A percentile compares a stretch with the other conserved stretches of the same genome.
Conservation (phyloP, 2,888 invertebrate genomes). For the Nemotelus nigrinus region DNA sequence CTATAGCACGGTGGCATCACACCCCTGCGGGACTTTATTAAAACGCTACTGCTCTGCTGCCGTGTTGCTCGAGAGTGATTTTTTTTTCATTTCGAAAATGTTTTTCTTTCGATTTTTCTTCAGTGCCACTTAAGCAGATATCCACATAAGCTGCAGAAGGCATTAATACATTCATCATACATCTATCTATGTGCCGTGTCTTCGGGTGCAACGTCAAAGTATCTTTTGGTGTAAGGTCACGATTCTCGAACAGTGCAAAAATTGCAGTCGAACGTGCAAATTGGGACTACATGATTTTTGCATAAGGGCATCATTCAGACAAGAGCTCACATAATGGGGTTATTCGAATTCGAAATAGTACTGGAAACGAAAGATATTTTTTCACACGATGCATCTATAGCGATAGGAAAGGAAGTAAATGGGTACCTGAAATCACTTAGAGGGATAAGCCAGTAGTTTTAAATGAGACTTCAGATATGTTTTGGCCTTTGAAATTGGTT, state of each 20-base stretch:
- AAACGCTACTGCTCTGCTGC: slow-evolving; percentile 23
- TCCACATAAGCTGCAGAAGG: slow-evolving; percentile 21
- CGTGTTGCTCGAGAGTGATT: not conserved
- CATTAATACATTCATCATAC: slow-evolving; percentile 35
- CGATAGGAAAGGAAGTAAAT: no score
- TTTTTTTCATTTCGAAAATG: slow-evolving; percentile 9
- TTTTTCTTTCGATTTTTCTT: slow-evolving; percentile 37
- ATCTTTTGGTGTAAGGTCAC: slow-evolving; percentile 44
- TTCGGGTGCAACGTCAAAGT: slow-evolving; percentile 14
- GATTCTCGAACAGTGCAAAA: slow-evolving; percentile 34
- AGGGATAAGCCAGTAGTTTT: no score
- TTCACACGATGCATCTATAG: not conserved
- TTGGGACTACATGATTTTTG: slow-evolving; percentile 39
- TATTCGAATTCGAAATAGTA: slow-evolving; percentile 2
- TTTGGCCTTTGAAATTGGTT: no score
- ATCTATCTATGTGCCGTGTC: not conserved
- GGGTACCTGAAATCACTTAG: no score
- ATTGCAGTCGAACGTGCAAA: slow-evolving; percentile 44
- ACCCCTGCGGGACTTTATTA: slow-evolving; percentile 38
- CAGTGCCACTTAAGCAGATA: slow-evolving; percentile 28
- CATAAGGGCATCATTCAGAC: slow-evolving; percentile 33
- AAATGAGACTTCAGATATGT: no score
- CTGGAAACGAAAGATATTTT: not conserved
- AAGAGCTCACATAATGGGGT: slow-evolving; percentile 25
- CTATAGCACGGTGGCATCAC: slow-evolving; percentile 1